Evolutionary conservation across 2,888 invertebrate species (phyloP).

Genomic region (Dugesia japonica): DNA sequence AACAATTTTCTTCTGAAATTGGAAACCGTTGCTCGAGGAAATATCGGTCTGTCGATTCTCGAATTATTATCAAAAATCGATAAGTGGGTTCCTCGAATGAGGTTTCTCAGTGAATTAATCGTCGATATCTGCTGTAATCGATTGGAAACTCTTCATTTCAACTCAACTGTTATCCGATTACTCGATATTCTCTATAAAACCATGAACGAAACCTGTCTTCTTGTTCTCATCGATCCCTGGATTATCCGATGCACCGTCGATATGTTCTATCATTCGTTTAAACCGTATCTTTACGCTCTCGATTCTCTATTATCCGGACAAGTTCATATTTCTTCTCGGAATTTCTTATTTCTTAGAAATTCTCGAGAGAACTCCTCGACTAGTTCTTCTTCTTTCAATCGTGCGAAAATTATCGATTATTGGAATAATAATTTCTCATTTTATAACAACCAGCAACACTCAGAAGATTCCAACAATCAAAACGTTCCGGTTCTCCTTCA

Average conservation of each 20-base stretch:
- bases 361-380: neutral
- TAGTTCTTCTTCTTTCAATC: neutral
- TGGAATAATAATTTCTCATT: neutral
- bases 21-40: too few species aligned
- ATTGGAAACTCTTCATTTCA: neutral
- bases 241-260: neutral
- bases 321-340: neutral
- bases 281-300: neutral
- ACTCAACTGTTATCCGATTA: neutral
- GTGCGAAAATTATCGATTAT: neutral
- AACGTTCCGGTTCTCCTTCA: neutral
- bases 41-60: too few species aligned
- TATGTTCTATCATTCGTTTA: neutral
- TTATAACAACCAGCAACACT: neutral
- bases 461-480: neutral
- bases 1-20: too few species aligned
- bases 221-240: neutral
- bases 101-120: neutral
- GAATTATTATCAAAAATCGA: too few species aligned
- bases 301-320: neutral
- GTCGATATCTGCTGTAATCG: neutral
- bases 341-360: neutral
- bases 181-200: neutral
- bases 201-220: neutral
- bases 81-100: neutral